Evolutionary conservation across 1,140 invertebrate species (phyloP).

Genomic region (Pissodes strobi): DNA sequence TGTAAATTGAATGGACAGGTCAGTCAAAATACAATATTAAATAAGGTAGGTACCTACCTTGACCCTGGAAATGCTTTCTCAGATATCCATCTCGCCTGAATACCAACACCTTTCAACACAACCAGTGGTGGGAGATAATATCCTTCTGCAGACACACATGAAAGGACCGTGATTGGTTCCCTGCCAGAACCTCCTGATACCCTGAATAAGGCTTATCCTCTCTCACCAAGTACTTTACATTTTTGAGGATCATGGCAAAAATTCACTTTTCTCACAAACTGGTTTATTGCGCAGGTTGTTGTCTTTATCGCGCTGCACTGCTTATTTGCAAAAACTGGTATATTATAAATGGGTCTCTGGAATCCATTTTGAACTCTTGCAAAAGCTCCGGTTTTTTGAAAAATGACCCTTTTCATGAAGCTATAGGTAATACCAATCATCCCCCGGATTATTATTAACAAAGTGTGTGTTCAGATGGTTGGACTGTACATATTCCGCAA

Average conservation of each 20-base stretch:
- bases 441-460: conserved; percentile 17
- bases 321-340: conserved; percentile 36
- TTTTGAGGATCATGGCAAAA: conserved; percentile 26
- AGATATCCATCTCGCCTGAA: conserved; percentile 47
- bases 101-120: too few species aligned
- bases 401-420: conserved; percentile 7
- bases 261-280: neutral
- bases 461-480: conserved; percentile 26
- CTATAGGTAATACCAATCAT: conserved; percentile 34
- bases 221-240: conserved; percentile 36
- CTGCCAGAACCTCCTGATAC: too few species aligned
- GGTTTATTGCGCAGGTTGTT: neutral
- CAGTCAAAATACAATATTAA: too few species aligned
- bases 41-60: too few species aligned
- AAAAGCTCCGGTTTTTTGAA: conserved; percentile 35
- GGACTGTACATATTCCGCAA: conserved; percentile 12
- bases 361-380: conserved; percentile 31
- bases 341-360: conserved; percentile 26
- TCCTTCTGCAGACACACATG: conserved; percentile 46
- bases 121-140: conserved; percentile 47
- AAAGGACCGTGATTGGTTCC: conserved; percentile 47
- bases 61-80: conserved; percentile 45
- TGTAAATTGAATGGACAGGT: too few species aligned
- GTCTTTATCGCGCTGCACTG: conserved; percentile 18
- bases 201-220: conserved; percentile 41